phyloP scores from a whole-genome alignment of 2,797 vertebrate species.

The Sciaenops ocellatus region DNA sequence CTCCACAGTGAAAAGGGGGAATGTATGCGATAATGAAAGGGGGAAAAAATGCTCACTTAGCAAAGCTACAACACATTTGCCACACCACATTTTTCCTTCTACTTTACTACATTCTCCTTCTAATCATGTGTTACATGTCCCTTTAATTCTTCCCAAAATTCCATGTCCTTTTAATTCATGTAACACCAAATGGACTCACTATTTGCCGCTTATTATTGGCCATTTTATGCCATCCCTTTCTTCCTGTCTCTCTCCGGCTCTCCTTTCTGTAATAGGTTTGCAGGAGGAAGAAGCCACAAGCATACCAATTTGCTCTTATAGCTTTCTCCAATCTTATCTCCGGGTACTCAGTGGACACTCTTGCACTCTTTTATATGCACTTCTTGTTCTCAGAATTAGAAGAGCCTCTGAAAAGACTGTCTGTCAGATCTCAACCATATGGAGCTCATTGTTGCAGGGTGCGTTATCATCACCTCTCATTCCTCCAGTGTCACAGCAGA shows the following conservation, averaged over 20 bases:
- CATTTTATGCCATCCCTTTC: constrained; percentile 22
- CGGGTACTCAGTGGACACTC: constrained; percentile 65
- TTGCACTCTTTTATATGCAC: constrained; percentile 57
- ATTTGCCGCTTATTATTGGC: constrained; percentile 36
- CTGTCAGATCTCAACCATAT: constrained; percentile 69
- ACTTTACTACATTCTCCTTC: not conserved
- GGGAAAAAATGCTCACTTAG: constrained; percentile 23
- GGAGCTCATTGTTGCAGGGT: constrained; percentile 49
- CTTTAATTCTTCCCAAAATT: constrained; percentile 29
- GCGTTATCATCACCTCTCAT: constrained; percentile 69
- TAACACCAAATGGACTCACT: constrained; percentile 25
- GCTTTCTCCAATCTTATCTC: constrained; percentile 73
- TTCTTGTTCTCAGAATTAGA: constrained; percentile 71
- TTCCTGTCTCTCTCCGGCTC: constrained; percentile 1
- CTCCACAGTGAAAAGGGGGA: constrained; percentile 15
- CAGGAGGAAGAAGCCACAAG: constrained; percentile 48
- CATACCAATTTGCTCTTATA: constrained; percentile 64
- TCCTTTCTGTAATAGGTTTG: constrained; percentile 60
- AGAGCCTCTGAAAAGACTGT: constrained; percentile 50
- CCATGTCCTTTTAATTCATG: constrained; percentile 28
- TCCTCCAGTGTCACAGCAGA: constrained; percentile 56
- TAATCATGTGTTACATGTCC: constrained; percentile 1
- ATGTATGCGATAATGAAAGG: constrained; percentile 22
- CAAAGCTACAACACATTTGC: not conserved
- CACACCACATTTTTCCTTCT: not conserved